phyloP scores from a whole-genome alignment of 2,888 invertebrate species.

The Griposia aprilina region DNA sequence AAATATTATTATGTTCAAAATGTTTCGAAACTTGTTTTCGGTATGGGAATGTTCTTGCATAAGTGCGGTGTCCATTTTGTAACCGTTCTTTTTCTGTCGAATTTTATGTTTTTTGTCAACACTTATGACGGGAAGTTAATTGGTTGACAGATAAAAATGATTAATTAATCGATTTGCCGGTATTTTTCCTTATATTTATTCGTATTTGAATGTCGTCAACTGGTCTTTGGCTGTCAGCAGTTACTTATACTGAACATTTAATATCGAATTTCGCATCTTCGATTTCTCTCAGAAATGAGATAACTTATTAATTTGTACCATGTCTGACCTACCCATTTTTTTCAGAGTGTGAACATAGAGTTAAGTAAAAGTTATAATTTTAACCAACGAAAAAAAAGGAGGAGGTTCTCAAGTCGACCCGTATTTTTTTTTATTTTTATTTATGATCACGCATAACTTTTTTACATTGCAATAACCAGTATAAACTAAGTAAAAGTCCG shows the following conservation, averaged over 20 bases:
- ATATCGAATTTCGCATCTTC: neutral
- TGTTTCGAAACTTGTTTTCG: slow-evolving; percentile 24
- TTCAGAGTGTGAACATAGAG: no score
- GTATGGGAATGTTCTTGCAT: slow-evolving; percentile 37
- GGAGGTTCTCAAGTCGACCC: no score
- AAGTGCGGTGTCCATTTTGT: slow-evolving; percentile 6
- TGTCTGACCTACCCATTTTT: neutral
- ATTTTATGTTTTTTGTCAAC: slow-evolving; percentile 5
- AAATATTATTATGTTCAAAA: slow-evolving; percentile 39
- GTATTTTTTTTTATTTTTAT: no score
- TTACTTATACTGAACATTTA: neutral
- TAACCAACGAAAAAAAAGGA: no score
- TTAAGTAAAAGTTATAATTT: neutral
- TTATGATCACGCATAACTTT: no score
- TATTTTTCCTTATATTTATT: slow-evolving; percentile 3
- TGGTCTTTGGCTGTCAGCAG: neutral
- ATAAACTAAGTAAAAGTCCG: neutral
- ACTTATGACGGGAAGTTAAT: slow-evolving; percentile 17
- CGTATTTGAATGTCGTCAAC: neutral
- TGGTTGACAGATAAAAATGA: slow-evolving; percentile 17
- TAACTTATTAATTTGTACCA: neutral
- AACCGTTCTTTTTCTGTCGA: neutral
- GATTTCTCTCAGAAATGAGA: neutral
- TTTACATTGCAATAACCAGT: neutral
- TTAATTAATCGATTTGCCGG: slow-evolving; percentile 24